Evolutionary conservation across 2,888 invertebrate species (phyloP), one percentile per base, ranked within the genome.

Genomic region (Deroplatys truncata): DNA sequence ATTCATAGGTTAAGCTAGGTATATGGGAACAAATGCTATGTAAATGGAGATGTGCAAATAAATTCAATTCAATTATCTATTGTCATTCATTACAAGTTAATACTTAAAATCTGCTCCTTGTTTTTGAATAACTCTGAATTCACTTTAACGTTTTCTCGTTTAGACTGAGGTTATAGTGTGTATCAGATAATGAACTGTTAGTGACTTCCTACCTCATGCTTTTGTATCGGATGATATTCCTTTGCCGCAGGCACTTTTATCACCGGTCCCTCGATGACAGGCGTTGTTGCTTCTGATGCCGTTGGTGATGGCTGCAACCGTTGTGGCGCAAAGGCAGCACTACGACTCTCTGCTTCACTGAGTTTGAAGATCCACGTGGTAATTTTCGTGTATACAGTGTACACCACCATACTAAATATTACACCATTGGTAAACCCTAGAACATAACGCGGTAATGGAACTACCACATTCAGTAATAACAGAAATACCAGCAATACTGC

Each of bases 121-220:
- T n/a, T n/a, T n/a, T n/a, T n/a, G n/a, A n/a, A n/a, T n/a, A n/a
- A n/a, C n/a, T n/a, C n/a, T n/a, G n/a, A n/a, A n/a, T 35, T 35
- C 4, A 4, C 8, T 35, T 35, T 35, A 35, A 35, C 5, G 5
- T 31, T 35, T 35, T 8, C 35, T 35, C 35, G 8, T 35, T 35
- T 35, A 35, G 5, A 0, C 35, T n/a, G n/a, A n/a, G n/a, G n/a
- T n/a, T n/a, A n/a, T n/a, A n/a, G n/a, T n/a, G n/a, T n/a, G n/a
- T n/a, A n/a, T n/a, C n/a, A n/a, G n/a, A n/a, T n/a, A n/a, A n/a
- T n/a, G n/a, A n/a, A n/a, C n/a, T n/a, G n/a, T n/a, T n/a, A n/a
- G n/a, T n/a, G n/a, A n/a, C n/a, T n/a, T 43, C 89, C 28, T 90
- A 91, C 91, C 86, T 90, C 88, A 89, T 90, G 91, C 85, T 91